Evolutionary conservation across 2,888 invertebrate genomes (phyloP), one percentile per base, ranked within the genome.

Genomic region (Acleris sparsana): DNA sequence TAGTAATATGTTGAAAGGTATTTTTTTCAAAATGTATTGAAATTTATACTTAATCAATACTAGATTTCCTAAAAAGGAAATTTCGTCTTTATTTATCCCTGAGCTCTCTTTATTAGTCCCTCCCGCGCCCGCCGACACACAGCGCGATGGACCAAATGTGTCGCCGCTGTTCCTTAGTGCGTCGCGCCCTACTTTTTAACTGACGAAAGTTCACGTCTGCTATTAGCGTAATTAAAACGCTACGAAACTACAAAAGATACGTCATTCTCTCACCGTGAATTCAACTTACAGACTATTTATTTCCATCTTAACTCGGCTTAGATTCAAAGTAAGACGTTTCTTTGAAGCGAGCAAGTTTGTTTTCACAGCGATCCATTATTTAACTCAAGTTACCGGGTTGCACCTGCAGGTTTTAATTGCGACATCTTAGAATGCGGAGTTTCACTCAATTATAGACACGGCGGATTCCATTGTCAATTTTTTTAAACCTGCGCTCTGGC

Each of bases 161-260:
- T 80, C 82, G 86, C 78, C 76, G 79, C 80, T 83, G 82, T 83
- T 80, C 80, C 80, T 80, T 78, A 80, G 79, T 80, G 76, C 79
- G 79, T 84, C 80, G 83, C 85, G 91, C 83, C 88, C 90, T 86
- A 91, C 84, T 91, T 90, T 60, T 62, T 62, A 82, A 78, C 87
- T 77, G 75, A 78, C 74, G 80, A 80, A 84, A 86, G 82, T 84
- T 85, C 80, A 83, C 83, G 79, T 79, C 70, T 72, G 89, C 92
- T 91, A 89, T 91, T 91, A 91, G 88, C 89, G 84, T 89, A 89
- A 92, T 92, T 91, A 91, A 91, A 91, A 88, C 87, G 80, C 85
- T 80, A 80, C 82, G 75, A 82, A 85, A 84, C 82, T 87, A 83
- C 79, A 84, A 85, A 86, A 83, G 82, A 88, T 84, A 83, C 79